Evolutionary conservation across 2,113 vertebrate species (phyloP).

Genomic region (Stictonetta naevosa): DNA sequence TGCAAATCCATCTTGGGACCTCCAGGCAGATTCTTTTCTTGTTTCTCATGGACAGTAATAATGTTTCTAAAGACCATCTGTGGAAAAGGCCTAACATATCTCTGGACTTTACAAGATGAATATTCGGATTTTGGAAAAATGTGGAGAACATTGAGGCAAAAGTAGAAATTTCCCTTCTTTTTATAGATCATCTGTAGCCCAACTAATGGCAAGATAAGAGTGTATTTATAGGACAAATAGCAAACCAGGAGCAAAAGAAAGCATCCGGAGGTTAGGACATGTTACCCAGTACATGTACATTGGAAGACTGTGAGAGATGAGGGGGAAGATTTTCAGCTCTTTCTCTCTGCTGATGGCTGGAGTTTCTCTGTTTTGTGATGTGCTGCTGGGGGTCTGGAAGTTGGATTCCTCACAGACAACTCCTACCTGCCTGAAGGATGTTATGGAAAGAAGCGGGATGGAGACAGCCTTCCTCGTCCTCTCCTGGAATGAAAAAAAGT

Average conservation of each 20-base stretch:
- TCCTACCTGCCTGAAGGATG: not conserved
- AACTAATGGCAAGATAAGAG: not conserved
- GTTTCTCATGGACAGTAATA: slow-evolving; percentile 44
- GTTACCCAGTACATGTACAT: not conserved
- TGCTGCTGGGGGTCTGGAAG: not conserved
- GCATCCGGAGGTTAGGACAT: not conserved
- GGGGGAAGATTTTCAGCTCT: not conserved
- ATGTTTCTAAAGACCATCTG: slow-evolving; percentile 45
- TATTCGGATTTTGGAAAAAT: not conserved
- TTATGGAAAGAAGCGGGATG: not conserved
- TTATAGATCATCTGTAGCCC: not conserved
- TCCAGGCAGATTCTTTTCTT: slow-evolving; percentile 47
- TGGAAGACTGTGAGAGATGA: not conserved
- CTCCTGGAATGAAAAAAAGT: not conserved
- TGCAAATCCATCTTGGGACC: slow-evolving; percentile 50
- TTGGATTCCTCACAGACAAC: rapidly evolving
- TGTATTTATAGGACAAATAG: not conserved
- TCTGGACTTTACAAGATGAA: not conserved
- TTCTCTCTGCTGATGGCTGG: not conserved
- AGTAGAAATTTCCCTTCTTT: not conserved
- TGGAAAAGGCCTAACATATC: not conserved
- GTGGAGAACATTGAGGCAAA: not conserved
- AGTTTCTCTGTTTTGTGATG: not conserved
- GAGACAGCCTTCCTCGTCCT: not conserved
- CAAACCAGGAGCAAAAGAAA: not conserved